Evolutionary conservation across 2,888 invertebrate genomes (phyloP).

Genomic region (Incurvaria masculella): DNA sequence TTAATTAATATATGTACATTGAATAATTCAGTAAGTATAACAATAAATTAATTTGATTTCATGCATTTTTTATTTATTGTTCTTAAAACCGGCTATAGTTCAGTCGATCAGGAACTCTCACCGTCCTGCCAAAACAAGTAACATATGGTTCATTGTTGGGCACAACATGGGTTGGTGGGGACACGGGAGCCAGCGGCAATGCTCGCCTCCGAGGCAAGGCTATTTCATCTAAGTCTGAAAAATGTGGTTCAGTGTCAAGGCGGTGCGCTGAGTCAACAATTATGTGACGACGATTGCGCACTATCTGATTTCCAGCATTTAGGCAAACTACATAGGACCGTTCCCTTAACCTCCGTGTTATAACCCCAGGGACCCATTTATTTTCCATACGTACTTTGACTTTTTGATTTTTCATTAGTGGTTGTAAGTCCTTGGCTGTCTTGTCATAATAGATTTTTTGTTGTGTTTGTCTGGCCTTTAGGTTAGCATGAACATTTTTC

Average conservation of each 20-base stretch:
- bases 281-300: not conserved
- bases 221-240: not conserved
- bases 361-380: not conserved
- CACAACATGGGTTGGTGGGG: not conserved
- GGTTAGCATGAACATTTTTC: not conserved
- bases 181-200: not conserved
- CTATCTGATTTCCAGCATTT: not conserved
- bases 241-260: not conserved
- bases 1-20: no score
- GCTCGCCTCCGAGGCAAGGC: not conserved
- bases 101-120: conserved; percentile 12
- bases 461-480: not conserved
- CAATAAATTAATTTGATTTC: no score
- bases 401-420: conserved; percentile 2
- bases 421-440: not conserved
- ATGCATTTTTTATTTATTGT: no score
- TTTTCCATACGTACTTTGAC: conserved; percentile 1
- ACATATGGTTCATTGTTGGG: not conserved
- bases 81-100: no score
- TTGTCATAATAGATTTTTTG: conserved; percentile 5
- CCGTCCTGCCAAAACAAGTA: conserved; percentile 8
- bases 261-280: not conserved
- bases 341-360: not conserved
- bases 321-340: not conserved
- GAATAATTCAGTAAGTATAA: no score